These are phyloP conservation scores for Drosophila pruinosa DNA, from an alignment of 1,140 invertebrate genomes.

Conservation along the genomic window DNA sequence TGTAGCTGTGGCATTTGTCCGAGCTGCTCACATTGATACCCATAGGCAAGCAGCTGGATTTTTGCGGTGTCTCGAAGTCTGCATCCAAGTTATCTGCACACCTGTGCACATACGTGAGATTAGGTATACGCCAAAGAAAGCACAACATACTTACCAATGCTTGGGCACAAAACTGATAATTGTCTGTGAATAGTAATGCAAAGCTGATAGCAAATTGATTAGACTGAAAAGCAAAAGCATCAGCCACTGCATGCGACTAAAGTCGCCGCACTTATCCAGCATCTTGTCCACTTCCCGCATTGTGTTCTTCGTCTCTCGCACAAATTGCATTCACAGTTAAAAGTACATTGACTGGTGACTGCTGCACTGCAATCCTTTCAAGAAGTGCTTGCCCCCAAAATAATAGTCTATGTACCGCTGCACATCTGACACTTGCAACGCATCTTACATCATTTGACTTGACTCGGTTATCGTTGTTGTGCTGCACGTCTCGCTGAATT, in stretches of 20 bases:
- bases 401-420: not conserved
- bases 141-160: slow-evolving; percentile 69
- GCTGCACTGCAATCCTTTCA: not conserved
- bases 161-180: slow-evolving; percentile 84
- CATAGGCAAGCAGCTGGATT: slow-evolving; percentile 48
- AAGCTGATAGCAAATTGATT: slow-evolving; percentile 84
- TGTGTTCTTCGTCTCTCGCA: not conserved
- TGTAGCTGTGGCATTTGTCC: slow-evolving; percentile 41
- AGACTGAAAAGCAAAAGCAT: slow-evolving; percentile 85
- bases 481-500: slow-evolving; percentile 5
- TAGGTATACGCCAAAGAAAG: slow-evolving; percentile 8
- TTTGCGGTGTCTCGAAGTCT: not conserved
- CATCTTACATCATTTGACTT: slow-evolving; percentile 11
- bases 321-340: slow-evolving; percentile 11
- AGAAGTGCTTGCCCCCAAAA: too few relatives aligned
- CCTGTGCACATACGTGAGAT: slow-evolving; percentile 45
- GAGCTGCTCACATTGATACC: not conserved
- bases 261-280: slow-evolving; percentile 85
- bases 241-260: slow-evolving; percentile 85
- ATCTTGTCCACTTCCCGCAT: slow-evolving; percentile 81
- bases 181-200: slow-evolving; percentile 85
- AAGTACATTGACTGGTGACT: not conserved
- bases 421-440: not conserved
- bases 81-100: slow-evolving; percentile 44
- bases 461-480: slow-evolving; percentile 22